These are phyloP conservation scores for Charina bottae DNA, from an alignment of 2,113 vertebrate genomes.

Conservation along the genomic window DNA sequence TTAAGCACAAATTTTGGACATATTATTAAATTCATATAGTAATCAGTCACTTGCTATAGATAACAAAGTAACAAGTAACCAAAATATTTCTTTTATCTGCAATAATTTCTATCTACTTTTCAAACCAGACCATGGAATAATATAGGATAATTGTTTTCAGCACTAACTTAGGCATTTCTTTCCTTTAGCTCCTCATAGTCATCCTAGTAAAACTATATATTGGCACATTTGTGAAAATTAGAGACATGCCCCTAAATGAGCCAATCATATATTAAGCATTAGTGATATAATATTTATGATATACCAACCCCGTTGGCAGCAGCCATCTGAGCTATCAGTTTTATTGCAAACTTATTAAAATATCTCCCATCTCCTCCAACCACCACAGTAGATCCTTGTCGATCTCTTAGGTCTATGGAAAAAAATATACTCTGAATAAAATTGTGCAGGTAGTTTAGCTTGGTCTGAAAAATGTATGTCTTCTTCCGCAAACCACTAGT, in stretches of 20 bases:
- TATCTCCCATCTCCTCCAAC: conserved; percentile 96
- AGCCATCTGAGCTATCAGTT: conserved; percentile 94
- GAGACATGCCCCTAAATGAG: conserved; percentile 12
- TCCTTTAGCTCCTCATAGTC: neutral
- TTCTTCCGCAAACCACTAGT: conserved; percentile 86
- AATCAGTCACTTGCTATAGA: neutral
- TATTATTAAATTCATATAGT: neutral
- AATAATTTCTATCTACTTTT: neutral
- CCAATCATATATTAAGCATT: conserved; percentile 40
- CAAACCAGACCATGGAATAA: conserved; percentile 1
- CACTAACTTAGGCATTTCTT: neutral
- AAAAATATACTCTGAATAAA: conserved; percentile 95
- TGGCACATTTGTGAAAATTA: conserved; percentile 2
- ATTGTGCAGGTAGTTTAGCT: conserved; percentile 91
- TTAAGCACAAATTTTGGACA: neutral
- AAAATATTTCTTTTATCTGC: conserved; percentile 16
- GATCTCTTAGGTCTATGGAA: conserved; percentile 93
- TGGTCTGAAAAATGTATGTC: conserved; percentile 86
- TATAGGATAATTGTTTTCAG: neutral
- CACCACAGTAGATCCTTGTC: conserved; percentile 92
- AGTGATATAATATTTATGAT: conserved; percentile 52
- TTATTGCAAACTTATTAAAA: conserved; percentile 88
- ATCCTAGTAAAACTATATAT: conserved; percentile 26
- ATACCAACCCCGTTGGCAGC: conserved; percentile 98
- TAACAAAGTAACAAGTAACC: conserved; percentile 3